phyloP scores from a whole-genome alignment of 2,797 vertebrate genomes.

The Taeniopygia guttata region DNA sequence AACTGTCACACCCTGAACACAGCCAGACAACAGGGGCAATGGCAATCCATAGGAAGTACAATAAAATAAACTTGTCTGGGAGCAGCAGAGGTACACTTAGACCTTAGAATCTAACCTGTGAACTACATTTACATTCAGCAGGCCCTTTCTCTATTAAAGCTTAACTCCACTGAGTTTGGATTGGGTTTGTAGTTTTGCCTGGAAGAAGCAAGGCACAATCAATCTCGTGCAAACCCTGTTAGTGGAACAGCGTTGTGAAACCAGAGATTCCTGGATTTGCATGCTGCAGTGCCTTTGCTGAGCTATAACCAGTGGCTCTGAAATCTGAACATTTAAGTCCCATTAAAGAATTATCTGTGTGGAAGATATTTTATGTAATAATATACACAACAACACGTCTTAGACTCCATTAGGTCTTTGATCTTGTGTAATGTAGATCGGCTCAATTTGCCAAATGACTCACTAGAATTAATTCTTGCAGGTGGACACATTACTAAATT shows the following conservation, averaged over 20 bases:
- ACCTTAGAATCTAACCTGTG: background rate
- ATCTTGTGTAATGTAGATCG: background rate
- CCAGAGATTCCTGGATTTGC: background rate
- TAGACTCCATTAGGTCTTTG: background rate
- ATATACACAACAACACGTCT: background rate
- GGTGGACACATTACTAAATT: background rate
- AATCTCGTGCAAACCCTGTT: background rate
- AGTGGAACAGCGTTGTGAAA: background rate
- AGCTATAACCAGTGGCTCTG: background rate
- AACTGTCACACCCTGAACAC: background rate
- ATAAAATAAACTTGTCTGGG: background rate
- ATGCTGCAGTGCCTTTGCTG: background rate
- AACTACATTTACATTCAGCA: background rate
- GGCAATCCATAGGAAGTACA: background rate
- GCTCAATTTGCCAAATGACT: constrained; percentile 27
- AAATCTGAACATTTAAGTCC: background rate
- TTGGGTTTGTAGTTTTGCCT: background rate
- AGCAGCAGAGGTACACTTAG: background rate
- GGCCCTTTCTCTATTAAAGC: background rate
- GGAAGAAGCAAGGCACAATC: background rate
- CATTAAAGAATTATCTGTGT: background rate
- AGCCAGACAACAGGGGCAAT: background rate
- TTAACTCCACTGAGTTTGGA: background rate
- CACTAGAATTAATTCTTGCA: constrained; percentile 14
- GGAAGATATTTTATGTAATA: background rate